These are phyloP conservation scores for Sphaerodactylus townsendi DNA, from an alignment of 2,113 vertebrate species.

Conservation along the genomic window DNA sequence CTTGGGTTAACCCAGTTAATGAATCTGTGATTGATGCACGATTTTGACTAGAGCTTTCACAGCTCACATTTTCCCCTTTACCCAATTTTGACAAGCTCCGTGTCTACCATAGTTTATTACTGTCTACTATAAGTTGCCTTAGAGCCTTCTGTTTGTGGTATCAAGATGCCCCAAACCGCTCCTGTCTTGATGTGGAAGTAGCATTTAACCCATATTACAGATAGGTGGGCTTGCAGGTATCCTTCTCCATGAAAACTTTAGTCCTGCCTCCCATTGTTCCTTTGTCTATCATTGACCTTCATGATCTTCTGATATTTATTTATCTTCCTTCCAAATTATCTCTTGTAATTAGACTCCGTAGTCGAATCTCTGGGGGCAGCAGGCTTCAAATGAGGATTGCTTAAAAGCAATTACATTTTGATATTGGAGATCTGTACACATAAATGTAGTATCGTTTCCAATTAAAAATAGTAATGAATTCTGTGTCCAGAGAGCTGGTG, in stretches of 20 bases:
- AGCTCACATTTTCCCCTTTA: too few relatives aligned
- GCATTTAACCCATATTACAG: not conserved
- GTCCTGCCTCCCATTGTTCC: constrained; percentile 9
- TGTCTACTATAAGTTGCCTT: too few relatives aligned
- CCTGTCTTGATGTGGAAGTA: not conserved
- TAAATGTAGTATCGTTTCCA: constrained; percentile 58
- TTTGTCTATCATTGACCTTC: constrained; percentile 47
- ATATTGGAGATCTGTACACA: constrained; percentile 57
- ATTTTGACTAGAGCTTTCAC: too few relatives aligned
- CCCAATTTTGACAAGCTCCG: too few relatives aligned
- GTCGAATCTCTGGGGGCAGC: constrained; percentile 54
- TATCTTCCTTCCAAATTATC: constrained; percentile 63
- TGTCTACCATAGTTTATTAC: too few relatives aligned
- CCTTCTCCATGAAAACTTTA: constrained; percentile 19
- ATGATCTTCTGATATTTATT: constrained; percentile 54
- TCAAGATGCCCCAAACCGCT: not conserved
- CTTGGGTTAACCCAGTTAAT: too few relatives aligned
- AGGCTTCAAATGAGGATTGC: constrained; percentile 60
- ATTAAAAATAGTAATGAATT: constrained; percentile 61
- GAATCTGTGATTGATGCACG: too few relatives aligned
- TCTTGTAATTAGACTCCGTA: constrained; percentile 61
- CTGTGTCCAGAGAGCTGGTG: constrained; percentile 33
- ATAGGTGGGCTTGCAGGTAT: not conserved
- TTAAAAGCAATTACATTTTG: constrained; percentile 64
- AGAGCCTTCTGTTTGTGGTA: not conserved